Conservation (phyloP, 30 jellyfish, hydroid and myxozoan genomes). For the Chironex yamaguchii region DNA sequence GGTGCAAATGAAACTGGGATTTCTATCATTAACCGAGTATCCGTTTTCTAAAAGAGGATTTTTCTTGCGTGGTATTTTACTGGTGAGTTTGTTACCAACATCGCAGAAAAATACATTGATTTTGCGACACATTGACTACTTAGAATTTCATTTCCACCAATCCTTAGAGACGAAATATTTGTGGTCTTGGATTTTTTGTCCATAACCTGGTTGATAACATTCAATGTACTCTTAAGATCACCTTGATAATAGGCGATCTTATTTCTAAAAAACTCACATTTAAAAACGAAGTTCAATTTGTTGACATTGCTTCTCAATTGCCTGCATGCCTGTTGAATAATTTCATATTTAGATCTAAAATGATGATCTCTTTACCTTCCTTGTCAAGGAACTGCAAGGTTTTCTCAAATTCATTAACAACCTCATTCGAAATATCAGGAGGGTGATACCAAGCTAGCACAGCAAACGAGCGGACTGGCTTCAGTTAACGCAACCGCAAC, state of each 20-base stretch:
- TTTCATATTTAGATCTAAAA: slow-evolving; percentile 20
- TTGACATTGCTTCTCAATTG: slow-evolving; percentile 38
- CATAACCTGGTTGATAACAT: slow-evolving; percentile 24
- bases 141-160: background rate
- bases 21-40: background rate
- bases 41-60: slow-evolving; percentile 22
- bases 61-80: slow-evolving; percentile 3
- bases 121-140: slow-evolving; percentile 8
- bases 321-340: slow-evolving; percentile 5
- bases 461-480: slow-evolving; percentile 17
- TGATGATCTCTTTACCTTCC: slow-evolving; percentile 41
- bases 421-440: slow-evolving; percentile 22
- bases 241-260: slow-evolving; percentile 1
- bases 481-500: no score
- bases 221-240: slow-evolving; percentile 24
- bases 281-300: background rate
- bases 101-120: slow-evolving; percentile 40
- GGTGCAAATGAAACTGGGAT: no score
- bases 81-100: slow-evolving; percentile 17
- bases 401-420: slow-evolving; percentile 20
- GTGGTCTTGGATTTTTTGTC: slow-evolving; percentile 20
- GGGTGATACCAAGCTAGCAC: slow-evolving; percentile 60
- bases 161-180: background rate
- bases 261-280: slow-evolving; percentile 1
- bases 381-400: slow-evolving; percentile 23